phyloP scores from a whole-genome alignment of 2,797 vertebrate species.

The Poeciliopsis paucimaculata region DNA sequence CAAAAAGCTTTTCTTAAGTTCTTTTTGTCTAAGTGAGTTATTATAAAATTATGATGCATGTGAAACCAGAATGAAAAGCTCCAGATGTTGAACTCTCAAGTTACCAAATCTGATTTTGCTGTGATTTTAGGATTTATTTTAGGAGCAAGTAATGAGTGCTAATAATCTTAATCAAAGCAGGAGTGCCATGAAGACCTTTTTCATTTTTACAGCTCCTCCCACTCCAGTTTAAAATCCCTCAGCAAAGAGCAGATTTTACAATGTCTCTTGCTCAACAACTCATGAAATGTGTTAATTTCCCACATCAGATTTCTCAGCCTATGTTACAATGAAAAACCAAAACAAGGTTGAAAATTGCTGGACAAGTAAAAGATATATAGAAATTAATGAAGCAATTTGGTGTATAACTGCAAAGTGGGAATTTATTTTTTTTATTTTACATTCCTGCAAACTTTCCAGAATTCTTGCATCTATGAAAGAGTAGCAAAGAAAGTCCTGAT shows the following conservation, averaged over 20 bases:
- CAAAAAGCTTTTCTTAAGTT: conserved; percentile 42
- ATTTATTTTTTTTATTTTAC: neutral
- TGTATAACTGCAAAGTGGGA: neutral
- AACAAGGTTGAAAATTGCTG: neutral
- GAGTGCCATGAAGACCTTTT: conserved; percentile 59
- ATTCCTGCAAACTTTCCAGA: neutral
- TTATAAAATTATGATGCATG: conserved; percentile 44
- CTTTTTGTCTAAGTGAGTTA: conserved; percentile 42
- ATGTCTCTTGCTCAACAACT: conserved; percentile 10
- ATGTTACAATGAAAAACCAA: neutral
- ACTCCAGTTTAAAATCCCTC: conserved; percentile 26
- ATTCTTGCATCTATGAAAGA: neutral
- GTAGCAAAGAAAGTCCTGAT: neutral
- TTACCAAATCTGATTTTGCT: conserved; percentile 60
- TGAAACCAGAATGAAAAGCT: conserved; percentile 42
- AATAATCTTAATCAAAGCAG: conserved; percentile 57
- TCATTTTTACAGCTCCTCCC: conserved; percentile 34
- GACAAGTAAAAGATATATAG: neutral
- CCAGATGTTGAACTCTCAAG: conserved; percentile 21
- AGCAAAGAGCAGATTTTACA: conserved; percentile 26
- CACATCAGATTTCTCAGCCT: neutral
- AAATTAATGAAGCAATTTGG: neutral
- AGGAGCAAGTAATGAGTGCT: conserved; percentile 52
- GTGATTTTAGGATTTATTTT: conserved; percentile 64
- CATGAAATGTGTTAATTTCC: neutral